Conservation (phyloP, 2,113 vertebrate genomes). For the Melanerpes formicivorus region DNA sequence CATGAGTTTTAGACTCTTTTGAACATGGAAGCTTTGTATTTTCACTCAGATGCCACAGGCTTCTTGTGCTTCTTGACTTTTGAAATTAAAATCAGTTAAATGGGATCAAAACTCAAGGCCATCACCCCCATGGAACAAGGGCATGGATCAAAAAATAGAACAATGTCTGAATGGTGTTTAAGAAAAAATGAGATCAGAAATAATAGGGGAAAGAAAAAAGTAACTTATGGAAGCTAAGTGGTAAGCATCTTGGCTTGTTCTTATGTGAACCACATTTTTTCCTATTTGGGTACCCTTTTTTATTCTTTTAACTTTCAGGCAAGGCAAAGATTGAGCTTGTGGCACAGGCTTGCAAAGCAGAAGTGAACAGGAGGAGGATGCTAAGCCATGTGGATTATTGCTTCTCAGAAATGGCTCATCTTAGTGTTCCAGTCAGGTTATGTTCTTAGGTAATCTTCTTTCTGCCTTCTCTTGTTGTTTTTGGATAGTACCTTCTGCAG, state of each 20-base stretch:
- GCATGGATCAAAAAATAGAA: background rate
- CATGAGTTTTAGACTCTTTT: background rate
- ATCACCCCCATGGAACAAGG: rapidly evolving
- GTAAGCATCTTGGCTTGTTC: background rate
- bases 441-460: background rate
- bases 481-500: background rate
- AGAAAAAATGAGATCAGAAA: background rate
- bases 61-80: background rate
- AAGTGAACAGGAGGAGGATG: background rate
- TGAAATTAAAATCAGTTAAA: background rate
- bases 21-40: background rate
- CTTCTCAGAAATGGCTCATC: background rate
- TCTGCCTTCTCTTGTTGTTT: background rate
- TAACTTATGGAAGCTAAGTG: background rate
- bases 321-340: background rate
- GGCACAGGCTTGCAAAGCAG: background rate
- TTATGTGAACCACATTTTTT: background rate
- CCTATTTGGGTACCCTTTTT: background rate
- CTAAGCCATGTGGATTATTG: background rate
- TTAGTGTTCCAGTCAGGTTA: background rate
- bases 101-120: background rate
- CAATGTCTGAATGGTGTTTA: background rate
- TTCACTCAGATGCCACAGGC: background rate
- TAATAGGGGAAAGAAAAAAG: background rate
- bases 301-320: background rate